These are phyloP conservation scores for Apotomis betuletana DNA, from an alignment of 2,888 invertebrate species.

Conservation along the genomic window DNA sequence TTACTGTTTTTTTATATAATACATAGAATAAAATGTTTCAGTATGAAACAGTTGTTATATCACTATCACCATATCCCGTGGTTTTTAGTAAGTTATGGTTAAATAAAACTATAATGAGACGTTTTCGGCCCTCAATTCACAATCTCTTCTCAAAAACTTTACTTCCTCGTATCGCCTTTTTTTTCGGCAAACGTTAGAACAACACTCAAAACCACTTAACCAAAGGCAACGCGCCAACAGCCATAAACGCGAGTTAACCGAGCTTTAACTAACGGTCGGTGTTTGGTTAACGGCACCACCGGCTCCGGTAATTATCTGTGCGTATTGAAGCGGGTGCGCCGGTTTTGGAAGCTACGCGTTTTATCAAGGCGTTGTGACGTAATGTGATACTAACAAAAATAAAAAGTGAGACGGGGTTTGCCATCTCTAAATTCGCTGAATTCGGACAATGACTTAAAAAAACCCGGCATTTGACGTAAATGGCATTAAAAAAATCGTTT, in stretches of 20 bases:
- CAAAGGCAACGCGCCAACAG: conserved; percentile 20
- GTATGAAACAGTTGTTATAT: no score
- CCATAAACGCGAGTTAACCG: conserved; percentile 42
- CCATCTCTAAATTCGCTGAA: background rate
- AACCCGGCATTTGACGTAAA: no score
- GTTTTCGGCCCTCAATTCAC: no score
- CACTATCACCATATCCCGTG: no score
- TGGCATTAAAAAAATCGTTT: no score
- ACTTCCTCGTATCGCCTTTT: no score
- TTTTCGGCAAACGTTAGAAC: conserved; percentile 12
- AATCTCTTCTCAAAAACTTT: no score
- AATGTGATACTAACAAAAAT: background rate
- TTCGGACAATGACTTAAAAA: no score
- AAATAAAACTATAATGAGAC: no score
- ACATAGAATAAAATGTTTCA: no score
- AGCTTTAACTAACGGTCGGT: conserved; percentile 46
- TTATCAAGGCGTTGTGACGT: conserved; percentile 14
- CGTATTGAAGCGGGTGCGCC: conserved; percentile 31
- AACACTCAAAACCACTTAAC: conserved; percentile 35
- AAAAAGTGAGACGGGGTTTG: background rate
- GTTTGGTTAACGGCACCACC: conserved; percentile 60
- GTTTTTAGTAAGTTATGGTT: no score
- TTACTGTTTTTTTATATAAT: no score
- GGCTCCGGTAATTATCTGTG: conserved; percentile 38
- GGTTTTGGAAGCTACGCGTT: conserved; percentile 11